phyloP scores from a whole-genome alignment of 2,888 invertebrate genomes.

The Antitype chi region DNA sequence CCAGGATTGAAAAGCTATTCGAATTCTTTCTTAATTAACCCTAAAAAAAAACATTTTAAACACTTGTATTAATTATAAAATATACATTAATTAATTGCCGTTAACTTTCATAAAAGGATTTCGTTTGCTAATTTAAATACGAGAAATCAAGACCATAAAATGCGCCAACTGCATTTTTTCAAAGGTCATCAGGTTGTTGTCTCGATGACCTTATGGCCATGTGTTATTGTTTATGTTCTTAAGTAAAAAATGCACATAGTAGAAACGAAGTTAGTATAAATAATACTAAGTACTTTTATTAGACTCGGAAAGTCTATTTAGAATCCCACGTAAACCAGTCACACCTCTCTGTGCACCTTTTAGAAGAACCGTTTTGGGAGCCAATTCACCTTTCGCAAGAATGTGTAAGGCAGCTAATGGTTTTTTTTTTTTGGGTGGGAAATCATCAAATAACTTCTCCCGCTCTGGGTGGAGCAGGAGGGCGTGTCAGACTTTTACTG shows the following conservation, averaged over 20 bases:
- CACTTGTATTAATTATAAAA: neutral
- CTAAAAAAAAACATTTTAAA: neutral
- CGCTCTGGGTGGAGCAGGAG: too few relatives aligned
- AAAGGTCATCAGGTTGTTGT: constrained; percentile 35
- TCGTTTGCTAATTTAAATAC: constrained; percentile 3
- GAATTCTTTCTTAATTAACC: neutral
- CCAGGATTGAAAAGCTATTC: neutral
- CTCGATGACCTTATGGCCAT: neutral
- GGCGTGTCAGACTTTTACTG: too few relatives aligned
- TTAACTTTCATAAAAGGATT: constrained; percentile 6
- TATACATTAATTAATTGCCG: neutral
- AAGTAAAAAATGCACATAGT: neutral
- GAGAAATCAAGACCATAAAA: constrained; percentile 22
- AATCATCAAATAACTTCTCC: too few relatives aligned
- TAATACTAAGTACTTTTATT: neutral
- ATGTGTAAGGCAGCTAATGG: too few relatives aligned
- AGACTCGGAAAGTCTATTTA: constrained; percentile 8
- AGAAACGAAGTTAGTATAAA: neutral
- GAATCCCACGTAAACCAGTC: too few relatives aligned
- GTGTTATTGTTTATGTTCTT: constrained; percentile 12
- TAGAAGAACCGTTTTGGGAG: too few relatives aligned
- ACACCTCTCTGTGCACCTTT: too few relatives aligned
- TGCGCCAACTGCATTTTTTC: constrained; percentile 42
- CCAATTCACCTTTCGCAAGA: too few relatives aligned
- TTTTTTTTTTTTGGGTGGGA: too few relatives aligned